Evolutionary conservation across 2,888 invertebrate genomes (phyloP), one percentile per base, ranked within the genome.

Genomic region (Saturnia japonica): DNA sequence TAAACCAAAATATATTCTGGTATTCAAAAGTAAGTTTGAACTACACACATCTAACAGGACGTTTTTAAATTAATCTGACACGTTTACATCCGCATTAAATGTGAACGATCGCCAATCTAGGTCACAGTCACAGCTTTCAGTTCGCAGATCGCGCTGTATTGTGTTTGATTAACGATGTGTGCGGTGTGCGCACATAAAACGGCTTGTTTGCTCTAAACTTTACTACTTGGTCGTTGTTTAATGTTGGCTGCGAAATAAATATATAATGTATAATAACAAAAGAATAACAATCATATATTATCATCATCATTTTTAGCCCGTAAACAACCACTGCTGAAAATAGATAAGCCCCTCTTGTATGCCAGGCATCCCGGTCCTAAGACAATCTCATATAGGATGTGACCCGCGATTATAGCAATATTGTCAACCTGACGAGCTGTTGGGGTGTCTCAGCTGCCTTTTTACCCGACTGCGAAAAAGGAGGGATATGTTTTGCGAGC

Each of bases 111-210:
- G 75, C 73, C 74, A 76, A 80, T 78, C 73, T 78, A 75, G 83
- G 82, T 82, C 83, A 79, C 73, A 75, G 73, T 69, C 25, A 57
- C 57, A 57, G 57, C 57, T 25, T 25, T 12, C 57, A 68, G 69
- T 72, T 51, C 71, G 73, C 71, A 72, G 70, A 28, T 57, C 25
- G 72, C 72, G 51, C 69, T 70, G 72, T 74, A 70, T 76, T 72
- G 75, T 74, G 76, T 70, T 74, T 78, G 76, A 74, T 78, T 77
- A 79, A 78, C 78, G 73, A 77, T 74, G 76, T 78, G 74, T 75
- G 70, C 72, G 76, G 76, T 78, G 74, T 75, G 70, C 72, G 76
- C 76, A 72, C 76, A 76, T 80, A 82, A 81, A 81, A 77, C 78
- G 79, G 78, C 75, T 74, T 74, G 80, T 74, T 78, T 74, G 72